Evolutionary conservation across 2,113 vertebrate species (phyloP), one percentile per base, ranked within the genome.

Genomic region (Melanerpes aurifrons): DNA sequence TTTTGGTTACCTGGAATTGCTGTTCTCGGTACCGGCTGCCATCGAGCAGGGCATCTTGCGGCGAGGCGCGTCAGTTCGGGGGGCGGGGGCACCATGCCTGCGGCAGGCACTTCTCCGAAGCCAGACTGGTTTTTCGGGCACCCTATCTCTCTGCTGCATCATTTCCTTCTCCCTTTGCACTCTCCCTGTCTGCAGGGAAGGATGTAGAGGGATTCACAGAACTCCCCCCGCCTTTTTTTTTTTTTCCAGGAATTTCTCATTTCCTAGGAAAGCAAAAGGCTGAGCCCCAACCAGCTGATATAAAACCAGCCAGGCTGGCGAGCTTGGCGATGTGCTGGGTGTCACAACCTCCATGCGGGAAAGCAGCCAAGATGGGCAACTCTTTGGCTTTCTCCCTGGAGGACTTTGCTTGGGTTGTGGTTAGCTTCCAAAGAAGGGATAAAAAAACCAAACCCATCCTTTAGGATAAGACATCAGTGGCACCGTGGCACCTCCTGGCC

Each of bases 81-180:
- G 26, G 53, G 78, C 15, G 19, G 50, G 64, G 75, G 73, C 37
- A 76, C 70, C 3, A 43, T 21, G 87, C 92, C 85, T 90, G 86
- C 0, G 90, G 93, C 9, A 63, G 89, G 61, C 68, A 18, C 78
- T 94, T 96, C 94, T 81, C 56, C 37, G 94, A 96, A 96, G 87
- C 86, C 92, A 40, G 82, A 19, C 92, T 47, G 76, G n/a, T 12
- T 76, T 95, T 79, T 83, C 2, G 1, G 89, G 79, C 19, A 0
- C 86, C 7, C 0, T 96, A 95, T 95, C 95, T 61, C 58, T 40
- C 28, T 53, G 74, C 96, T 77, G 91, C 91, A 95, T 96, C 96
- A 87, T 70, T 97, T 95, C 96, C 94, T 95, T 91, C 92, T 93
- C 87, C 82, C 62, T 69, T 29, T 53, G 50, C 10, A 0, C 1